Evolutionary conservation across 2,888 invertebrate species (phyloP), one percentile per base, ranked within the genome.

Genomic region (Lycocerus yunnanus): DNA sequence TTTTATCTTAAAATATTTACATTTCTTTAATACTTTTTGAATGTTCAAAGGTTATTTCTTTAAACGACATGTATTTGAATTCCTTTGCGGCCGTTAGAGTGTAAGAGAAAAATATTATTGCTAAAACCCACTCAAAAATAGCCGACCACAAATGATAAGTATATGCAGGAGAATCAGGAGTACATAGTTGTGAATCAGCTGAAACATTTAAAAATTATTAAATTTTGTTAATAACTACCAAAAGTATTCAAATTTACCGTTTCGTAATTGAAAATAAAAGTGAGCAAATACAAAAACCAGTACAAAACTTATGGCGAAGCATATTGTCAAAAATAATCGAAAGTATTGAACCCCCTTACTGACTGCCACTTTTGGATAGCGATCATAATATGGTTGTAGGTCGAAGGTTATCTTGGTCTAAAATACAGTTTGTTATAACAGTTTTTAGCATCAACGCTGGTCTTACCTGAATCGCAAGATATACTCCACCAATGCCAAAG

Each of bases 381-480:
- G 14, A 11, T 61, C 15, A n/a, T 67, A 63, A 20, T 15, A 18
- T 21, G 59, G 65, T 8, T 15, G 21, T 0, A 27, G 5, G n/a
- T 43, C 58, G 21, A 24, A 24, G 13, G 60, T 11, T 24, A 68
- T 69, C 59, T 24, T 61, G 15, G 68, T 69, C 73, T 73, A 24
- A 65, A 73, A 71, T 65, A 27, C 1, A n/a, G 1, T 4, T 6
- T 6, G 2, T 24, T 14, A n/a, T n/a, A n/a, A 6, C 20, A n/a
- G n/a, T 9, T 8, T 21, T 68, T 59, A 11, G 2, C 1, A 13
- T 27, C 6, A 6, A 43, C 0, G 0, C 2, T 1, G 1, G 5
- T 18, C 18, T 43, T 74, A 78, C 78, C 66, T 76, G 76, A 59
- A 78, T 16, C 6, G 63, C 9, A n/a, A 72, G 13, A 43, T 76